These are phyloP conservation scores for Lepidurus apus DNA, from an alignment of 1,140 invertebrate species.

Conservation along the genomic window DNA sequence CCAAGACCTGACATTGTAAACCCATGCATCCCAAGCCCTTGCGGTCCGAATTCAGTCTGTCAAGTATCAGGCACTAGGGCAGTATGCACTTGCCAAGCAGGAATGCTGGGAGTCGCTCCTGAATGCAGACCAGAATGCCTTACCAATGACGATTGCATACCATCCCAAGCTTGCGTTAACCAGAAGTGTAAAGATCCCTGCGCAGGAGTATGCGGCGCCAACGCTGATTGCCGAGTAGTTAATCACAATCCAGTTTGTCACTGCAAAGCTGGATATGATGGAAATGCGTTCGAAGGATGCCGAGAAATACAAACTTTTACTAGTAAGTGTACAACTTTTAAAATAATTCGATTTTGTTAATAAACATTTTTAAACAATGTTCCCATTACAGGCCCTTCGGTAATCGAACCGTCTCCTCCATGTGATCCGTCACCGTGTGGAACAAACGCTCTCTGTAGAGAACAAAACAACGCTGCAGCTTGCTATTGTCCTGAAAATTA, in stretches of 20 bases:
- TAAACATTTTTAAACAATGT: neutral
- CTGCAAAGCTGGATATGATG: constrained; percentile 59
- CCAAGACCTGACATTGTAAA: no score
- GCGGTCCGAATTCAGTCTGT: constrained; percentile 46
- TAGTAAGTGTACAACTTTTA: neutral
- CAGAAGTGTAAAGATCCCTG: constrained; percentile 73
- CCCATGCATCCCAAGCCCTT: constrained; percentile 43
- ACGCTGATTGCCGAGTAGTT: constrained; percentile 62
- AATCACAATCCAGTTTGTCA: constrained; percentile 68
- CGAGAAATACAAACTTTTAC: constrained; percentile 48
- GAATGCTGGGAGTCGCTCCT: constrained; percentile 59
- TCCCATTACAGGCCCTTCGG: constrained; percentile 10
- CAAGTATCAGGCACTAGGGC: constrained; percentile 29
- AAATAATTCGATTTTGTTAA: neutral
- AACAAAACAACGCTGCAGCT: constrained; percentile 41
- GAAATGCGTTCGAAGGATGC: constrained; percentile 68
- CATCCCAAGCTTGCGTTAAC: constrained; percentile 64
- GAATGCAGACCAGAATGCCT: constrained; percentile 76
- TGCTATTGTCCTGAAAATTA: constrained; percentile 53
- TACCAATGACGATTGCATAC: constrained; percentile 71
- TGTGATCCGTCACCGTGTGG: constrained; percentile 70
- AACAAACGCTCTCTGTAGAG: constrained; percentile 67
- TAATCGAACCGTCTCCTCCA: constrained; percentile 59
- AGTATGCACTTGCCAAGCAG: constrained; percentile 48
- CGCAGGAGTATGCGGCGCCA: constrained; percentile 63